Conservation (phyloP, 2,113 vertebrate genomes). For the Egretta garzetta region DNA sequence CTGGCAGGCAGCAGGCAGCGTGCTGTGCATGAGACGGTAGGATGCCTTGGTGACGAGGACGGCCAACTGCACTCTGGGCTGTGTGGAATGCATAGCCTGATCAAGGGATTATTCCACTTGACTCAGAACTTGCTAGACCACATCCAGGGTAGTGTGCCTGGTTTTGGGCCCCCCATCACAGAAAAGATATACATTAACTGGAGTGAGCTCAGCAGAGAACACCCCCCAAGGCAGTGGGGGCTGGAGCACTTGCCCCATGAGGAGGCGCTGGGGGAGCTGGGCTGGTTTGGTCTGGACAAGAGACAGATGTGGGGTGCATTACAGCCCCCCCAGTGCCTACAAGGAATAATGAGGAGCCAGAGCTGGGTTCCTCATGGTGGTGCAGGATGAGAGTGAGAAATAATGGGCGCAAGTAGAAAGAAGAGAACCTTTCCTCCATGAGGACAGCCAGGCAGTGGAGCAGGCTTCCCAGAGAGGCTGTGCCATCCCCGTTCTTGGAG, state of each 20-base stretch:
- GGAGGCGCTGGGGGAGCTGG: neutral
- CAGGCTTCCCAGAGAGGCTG: neutral
- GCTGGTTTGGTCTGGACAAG: neutral
- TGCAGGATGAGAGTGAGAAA: neutral
- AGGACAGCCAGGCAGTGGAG: neutral
- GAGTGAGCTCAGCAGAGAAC: neutral
- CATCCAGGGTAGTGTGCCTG: neutral
- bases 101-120: neutral
- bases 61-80: neutral
- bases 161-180: neutral
- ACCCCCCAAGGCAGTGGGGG: too few species aligned
- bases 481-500: neutral
- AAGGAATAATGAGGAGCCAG: neutral
- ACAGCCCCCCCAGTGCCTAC: neutral
- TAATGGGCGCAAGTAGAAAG: neutral
- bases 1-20: neutral
- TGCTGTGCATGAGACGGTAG: neutral
- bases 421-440: neutral
- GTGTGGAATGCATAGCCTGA: neutral
- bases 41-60: neutral
- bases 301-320: neutral
- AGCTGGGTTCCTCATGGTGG: neutral
- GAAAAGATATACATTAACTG: neutral
- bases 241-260: neutral
- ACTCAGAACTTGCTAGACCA: neutral